A percentile compares a stretch with the other conserved stretches of the same genome.
These are phyloP conservation scores for Melanocharis versteri DNA, from an alignment of 2,113 vertebrate species.

Conservation along the genomic window DNA sequence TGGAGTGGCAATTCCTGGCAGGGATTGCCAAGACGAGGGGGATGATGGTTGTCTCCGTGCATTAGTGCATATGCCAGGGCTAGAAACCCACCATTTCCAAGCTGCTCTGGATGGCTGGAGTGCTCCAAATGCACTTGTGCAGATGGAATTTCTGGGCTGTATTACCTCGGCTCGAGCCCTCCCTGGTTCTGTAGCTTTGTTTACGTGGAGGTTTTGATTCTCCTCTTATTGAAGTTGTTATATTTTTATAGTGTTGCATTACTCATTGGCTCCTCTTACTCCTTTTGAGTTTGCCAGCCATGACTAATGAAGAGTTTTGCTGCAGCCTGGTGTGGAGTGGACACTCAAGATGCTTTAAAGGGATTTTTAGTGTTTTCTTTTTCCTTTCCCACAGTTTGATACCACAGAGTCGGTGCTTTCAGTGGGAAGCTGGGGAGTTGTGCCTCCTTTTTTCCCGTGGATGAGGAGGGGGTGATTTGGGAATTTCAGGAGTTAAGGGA, in stretches of 20 bases:
- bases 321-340: not conserved
- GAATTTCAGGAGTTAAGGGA: not conserved
- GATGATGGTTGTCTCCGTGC: not conserved
- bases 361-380: not conserved
- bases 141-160: not conserved
- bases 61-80: not conserved
- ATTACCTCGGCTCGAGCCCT: not conserved
- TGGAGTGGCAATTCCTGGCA: not conserved
- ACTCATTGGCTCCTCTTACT: not conserved
- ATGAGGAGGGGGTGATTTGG: not conserved
- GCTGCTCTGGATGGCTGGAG: not conserved
- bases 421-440: not conserved
- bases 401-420: not conserved
- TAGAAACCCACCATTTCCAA: not conserved
- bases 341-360: not conserved
- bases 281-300: not conserved
- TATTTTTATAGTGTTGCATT: not conserved
- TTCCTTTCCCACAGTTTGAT: not conserved
- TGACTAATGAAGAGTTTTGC: conserved; percentile 24
- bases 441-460: not conserved
- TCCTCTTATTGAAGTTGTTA: not conserved
- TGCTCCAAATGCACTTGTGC: not conserved
- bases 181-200: not conserved
- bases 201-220: not conserved
- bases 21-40: not conserved